Percentiles rank a stretch among this genome's conserved stretches.
phyloP scores from a whole-genome alignment of 2,797 vertebrate genomes.

The Diplodus puntazzo region DNA sequence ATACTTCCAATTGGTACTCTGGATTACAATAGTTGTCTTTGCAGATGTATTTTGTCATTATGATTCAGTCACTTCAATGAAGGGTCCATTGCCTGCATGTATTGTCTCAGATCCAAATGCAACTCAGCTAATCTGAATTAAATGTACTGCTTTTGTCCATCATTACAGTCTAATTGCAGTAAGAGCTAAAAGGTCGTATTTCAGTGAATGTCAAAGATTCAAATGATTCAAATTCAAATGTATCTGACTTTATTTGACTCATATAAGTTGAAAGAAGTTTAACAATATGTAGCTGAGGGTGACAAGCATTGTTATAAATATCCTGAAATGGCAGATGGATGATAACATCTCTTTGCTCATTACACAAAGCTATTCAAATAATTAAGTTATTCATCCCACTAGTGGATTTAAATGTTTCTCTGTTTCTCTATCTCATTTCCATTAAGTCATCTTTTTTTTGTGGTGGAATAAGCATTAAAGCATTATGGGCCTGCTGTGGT shows the following conservation, averaged over 20 bases:
- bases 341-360: not conserved
- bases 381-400: not conserved
- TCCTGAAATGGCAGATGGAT: not conserved
- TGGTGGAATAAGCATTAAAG: not conserved
- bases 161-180: not conserved
- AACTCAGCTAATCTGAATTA: not conserved
- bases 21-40: not conserved
- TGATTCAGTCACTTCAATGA: not conserved
- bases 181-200: not conserved
- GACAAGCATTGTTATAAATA: not conserved
- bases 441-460: not conserved
- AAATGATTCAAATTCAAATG: too few species aligned
- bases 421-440: not conserved
- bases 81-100: not conserved
- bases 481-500: not conserved
- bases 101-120: not conserved
- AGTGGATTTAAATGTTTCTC: not conserved
- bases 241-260: not conserved
- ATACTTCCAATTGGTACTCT: not conserved
- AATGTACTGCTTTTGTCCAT: not conserved
- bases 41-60: slow-evolving; percentile 16
- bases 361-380: too few species aligned
- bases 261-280: not conserved
- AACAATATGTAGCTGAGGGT: not conserved
- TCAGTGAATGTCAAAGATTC: not conserved